Base-by-base conservation (phyloP, 2,797 vertebrate species). In the Tragopan temminckii region DNA sequence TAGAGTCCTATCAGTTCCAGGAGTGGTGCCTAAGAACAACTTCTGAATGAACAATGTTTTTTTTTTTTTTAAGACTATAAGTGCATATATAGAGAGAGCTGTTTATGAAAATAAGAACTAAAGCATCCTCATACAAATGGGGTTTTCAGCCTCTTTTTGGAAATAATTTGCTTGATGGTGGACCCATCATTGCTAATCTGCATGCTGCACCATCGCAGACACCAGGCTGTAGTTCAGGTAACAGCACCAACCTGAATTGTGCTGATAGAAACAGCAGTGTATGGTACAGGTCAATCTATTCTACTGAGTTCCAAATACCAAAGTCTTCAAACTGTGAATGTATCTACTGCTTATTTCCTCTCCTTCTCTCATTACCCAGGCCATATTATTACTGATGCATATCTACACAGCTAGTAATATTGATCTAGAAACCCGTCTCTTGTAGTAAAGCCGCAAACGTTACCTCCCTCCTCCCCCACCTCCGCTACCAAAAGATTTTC, bases 371-470 rank as follows among this genome's bases (percentile, higher is more conserved):
- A 38, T 89, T 72, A 67, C 63, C 45, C 80, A 38, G 79, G 82
- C 93, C 87, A 18, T 82, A 33, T 53, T 79, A 89, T 95, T 85
- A 91, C 87, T 43, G 90, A 93, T 95, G 90, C 1, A 5, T 89
- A 93, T 95, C 96, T 96, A 57, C 89, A 40, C 43, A 18, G 62
- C 36, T 23, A 36, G 84, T 42, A 81, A n/a, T 92, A 57, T 80
- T 25, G 80, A 85, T 84, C 90, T 87, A 94, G 87, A 92, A 96
- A 92, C 89, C 29, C n/a, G 92, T 1, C 68, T 85, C 84, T 74
- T 88, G 85, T 63, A 29, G 90, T 45, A 90, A 88, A 57, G 87
- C 96, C 93, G 2, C 94, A 94, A 95, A 94, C 31, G 77, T 84
- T 75, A 36, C 91, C 93, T 95, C 85, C 89, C 85, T 92, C 64